Evolutionary conservation across 2,113 vertebrate genomes (phyloP).

Genomic region (Pelecanoides urinatrix): DNA sequence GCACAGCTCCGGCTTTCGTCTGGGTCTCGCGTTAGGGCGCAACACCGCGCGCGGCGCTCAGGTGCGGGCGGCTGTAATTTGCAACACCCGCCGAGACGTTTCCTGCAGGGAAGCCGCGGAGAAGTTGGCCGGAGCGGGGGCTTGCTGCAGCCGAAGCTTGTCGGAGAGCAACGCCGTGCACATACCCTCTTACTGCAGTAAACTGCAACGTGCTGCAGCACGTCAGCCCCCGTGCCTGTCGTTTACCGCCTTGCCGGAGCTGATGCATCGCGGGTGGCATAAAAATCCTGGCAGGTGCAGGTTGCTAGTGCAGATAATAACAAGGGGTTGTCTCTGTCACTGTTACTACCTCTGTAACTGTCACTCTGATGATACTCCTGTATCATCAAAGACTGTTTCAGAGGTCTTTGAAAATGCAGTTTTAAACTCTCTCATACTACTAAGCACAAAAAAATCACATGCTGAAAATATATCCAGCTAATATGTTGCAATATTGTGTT

Average conservation of each 20-base stretch:
- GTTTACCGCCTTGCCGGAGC: neutral
- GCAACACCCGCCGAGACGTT: neutral
- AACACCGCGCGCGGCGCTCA: rapidly evolving
- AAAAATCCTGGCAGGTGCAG: rapidly evolving
- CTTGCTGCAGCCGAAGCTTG: neutral
- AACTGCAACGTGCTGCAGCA: neutral
- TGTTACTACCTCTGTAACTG: neutral
- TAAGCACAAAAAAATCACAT: neutral
- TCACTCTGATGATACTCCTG: rapidly evolving
- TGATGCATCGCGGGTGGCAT: rapidly evolving
- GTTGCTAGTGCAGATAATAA: rapidly evolving
- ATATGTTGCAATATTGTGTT: neutral
- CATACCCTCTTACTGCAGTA: neutral
- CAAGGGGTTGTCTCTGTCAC: rapidly evolving
- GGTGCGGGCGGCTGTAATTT: rapidly evolving
- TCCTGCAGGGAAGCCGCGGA: rapidly evolving
- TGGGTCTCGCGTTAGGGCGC: neutral
- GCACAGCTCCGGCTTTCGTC: neutral
- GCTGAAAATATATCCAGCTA: neutral
- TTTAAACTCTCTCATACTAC: neutral
- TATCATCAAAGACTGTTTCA: neutral
- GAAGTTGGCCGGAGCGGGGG: neutral
- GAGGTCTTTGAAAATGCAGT: neutral
- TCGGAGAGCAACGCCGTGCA: rapidly evolving
- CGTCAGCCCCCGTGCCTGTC: neutral